A percentile compares a stretch with the other conserved stretches of the same genome.
phyloP scores from a whole-genome alignment of 2,888 invertebrate species.

The Tinea semifulvella region DNA sequence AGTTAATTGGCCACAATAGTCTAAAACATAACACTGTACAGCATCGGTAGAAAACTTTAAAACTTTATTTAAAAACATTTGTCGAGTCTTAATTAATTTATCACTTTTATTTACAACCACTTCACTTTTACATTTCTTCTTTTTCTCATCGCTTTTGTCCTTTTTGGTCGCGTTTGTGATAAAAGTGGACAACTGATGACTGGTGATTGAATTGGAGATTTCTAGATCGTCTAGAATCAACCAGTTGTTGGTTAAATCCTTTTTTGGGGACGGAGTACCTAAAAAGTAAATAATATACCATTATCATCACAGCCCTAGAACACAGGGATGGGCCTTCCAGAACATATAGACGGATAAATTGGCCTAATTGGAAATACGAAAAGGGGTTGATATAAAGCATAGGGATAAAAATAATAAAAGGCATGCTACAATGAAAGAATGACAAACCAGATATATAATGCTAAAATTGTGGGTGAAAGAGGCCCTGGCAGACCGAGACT shows the following conservation, averaged over 20 bases:
- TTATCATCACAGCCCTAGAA: background rate
- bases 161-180: background rate
- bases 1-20: slow-evolving; percentile 58
- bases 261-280: slow-evolving; percentile 39
- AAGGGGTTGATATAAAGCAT: no score
- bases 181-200: slow-evolving; percentile 16
- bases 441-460: no score
- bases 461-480: no score
- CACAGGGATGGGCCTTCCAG: no score
- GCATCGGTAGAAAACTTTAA: slow-evolving; percentile 56
- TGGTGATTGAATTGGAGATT: slow-evolving; percentile 23
- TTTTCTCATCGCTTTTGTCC: slow-evolving; percentile 12
- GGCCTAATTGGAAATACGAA: no score
- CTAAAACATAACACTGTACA: slow-evolving; percentile 56
- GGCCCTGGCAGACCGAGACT: no score
- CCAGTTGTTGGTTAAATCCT: slow-evolving; percentile 46
- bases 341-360: no score
- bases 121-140: slow-evolving; percentile 20
- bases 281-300: slow-evolving; percentile 16
- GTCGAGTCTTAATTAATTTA: slow-evolving; percentile 37
- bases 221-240: slow-evolving; percentile 38
- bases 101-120: slow-evolving; percentile 20
- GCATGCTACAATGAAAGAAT: no score
- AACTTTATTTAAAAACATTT: slow-evolving; percentile 38
- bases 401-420: no score